Percentiles rank a stretch among this genome's conserved stretches.
Conservation (phyloP, 1,140 invertebrate species). For the Nephotettix cincticeps region DNA sequence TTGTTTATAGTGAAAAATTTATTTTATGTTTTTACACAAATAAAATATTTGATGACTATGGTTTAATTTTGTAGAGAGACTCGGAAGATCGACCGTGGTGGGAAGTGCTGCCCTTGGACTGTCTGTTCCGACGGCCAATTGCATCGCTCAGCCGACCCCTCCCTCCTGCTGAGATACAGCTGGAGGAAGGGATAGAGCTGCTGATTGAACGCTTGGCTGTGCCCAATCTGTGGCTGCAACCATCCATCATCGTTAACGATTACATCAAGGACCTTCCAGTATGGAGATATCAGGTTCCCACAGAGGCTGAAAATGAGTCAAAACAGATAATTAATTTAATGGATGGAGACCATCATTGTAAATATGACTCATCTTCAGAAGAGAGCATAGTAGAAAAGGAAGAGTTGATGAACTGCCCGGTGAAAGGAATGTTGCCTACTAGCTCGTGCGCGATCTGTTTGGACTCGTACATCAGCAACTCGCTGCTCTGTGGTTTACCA, state of each 20-base stretch:
- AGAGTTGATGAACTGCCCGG: neutral
- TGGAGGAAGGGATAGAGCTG: slow-evolving; percentile 45
- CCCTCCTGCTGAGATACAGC: slow-evolving; percentile 41
- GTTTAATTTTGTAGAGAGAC: neutral
- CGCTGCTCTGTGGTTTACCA: slow-evolving; percentile 53
- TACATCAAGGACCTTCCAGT: slow-evolving; percentile 56
- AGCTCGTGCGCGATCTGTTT: slow-evolving; percentile 57
- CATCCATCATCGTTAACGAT: slow-evolving; percentile 46
- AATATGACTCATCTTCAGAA: neutral
- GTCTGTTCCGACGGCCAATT: slow-evolving; percentile 38
- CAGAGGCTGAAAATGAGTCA: slow-evolving; percentile 12
- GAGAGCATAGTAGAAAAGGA: neutral
- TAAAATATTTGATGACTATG: no score
- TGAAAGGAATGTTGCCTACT: slow-evolving; percentile 26
- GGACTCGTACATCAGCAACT: slow-evolving; percentile 48
- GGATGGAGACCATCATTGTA: slow-evolving; percentile 19
- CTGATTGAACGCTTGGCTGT: slow-evolving; percentile 50
- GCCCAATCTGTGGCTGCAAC: slow-evolving; percentile 53
- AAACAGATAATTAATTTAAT: slow-evolving; percentile 17
- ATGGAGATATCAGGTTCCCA: slow-evolving; percentile 44
- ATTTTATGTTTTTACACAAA: no score
- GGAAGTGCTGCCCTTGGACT: slow-evolving; percentile 41
- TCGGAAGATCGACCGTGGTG: slow-evolving; percentile 35
- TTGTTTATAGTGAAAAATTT: no score
- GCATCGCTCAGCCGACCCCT: slow-evolving; percentile 40